phyloP scores from a whole-genome alignment of 2,797 vertebrate genomes.

The Helostoma temminkii region DNA sequence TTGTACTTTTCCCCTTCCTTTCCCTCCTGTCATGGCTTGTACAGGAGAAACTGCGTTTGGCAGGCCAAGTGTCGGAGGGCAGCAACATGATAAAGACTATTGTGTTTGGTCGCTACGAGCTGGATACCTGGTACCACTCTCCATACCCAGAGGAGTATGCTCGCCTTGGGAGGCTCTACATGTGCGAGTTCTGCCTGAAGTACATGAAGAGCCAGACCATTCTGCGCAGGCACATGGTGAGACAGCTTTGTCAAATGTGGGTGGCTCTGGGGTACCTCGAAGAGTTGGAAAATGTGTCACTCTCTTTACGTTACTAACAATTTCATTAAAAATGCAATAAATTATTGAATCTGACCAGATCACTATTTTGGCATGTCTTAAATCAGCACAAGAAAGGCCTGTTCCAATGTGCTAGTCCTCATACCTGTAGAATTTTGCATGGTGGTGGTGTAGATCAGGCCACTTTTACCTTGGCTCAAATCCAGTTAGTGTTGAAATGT shows the following conservation, averaged over 20 bases:
- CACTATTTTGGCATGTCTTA: too few relatives aligned
- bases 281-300: background rate
- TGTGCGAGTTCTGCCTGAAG: conserved; percentile 98
- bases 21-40: conserved; percentile 11
- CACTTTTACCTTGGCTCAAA: too few relatives aligned
- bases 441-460: too few relatives aligned
- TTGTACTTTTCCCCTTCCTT: background rate
- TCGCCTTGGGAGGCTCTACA: conserved; percentile 93
- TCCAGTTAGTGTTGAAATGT: too few relatives aligned
- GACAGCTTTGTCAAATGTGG: background rate
- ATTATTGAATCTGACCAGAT: too few relatives aligned
- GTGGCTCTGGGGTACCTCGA: too few relatives aligned
- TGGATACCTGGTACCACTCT: conserved; percentile 98
- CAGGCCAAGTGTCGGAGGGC: conserved; percentile 94
- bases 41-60: conserved; percentile 94
- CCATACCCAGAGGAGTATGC: conserved; percentile 98
- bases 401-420: too few relatives aligned
- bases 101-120: conserved; percentile 93
- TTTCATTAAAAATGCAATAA: too few relatives aligned
- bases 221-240: conserved; percentile 94
- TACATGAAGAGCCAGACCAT: conserved; percentile 99
- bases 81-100: conserved; percentile 98
- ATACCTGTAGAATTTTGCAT: too few relatives aligned
- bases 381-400: too few relatives aligned
- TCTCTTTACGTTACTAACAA: too few relatives aligned